phyloP scores from a whole-genome alignment of 2,113 vertebrate genomes.

The Sitta europaea region DNA sequence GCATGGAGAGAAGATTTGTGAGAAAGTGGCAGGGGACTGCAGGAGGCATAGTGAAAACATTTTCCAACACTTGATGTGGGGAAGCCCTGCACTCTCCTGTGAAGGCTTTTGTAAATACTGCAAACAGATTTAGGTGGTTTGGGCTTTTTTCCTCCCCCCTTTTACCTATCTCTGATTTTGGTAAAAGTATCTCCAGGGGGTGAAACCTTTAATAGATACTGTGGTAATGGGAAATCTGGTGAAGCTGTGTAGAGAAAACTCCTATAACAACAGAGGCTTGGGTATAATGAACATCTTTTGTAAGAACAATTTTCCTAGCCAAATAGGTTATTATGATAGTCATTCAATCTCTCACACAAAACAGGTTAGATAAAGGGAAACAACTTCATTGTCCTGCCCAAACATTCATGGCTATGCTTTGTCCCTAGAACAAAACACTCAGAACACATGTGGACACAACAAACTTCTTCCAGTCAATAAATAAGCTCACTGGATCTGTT shows the following conservation, averaged over 20 bases:
- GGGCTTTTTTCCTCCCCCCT: not conserved
- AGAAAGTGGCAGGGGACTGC: not conserved
- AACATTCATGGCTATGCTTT: not conserved
- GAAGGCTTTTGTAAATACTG: not conserved
- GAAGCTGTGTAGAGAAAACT: not conserved
- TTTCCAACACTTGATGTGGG: not conserved
- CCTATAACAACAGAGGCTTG: not conserved
- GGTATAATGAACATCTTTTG: not conserved
- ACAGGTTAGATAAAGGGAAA: not conserved
- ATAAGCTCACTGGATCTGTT: not conserved
- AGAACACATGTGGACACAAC: not conserved
- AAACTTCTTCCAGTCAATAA: constrained; percentile 10
- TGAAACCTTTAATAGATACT: not conserved
- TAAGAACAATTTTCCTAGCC: not conserved
- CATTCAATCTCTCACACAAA: not conserved
- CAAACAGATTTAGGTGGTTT: not conserved
- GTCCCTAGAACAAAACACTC: not conserved
- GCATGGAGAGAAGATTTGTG: not conserved
- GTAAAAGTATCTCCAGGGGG: not conserved
- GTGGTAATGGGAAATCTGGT: not conserved
- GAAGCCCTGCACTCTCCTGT: not conserved
- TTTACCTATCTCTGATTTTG: not conserved
- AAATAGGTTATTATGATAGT: not conserved
- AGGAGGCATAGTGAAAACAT: not conserved
- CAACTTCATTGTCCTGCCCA: not conserved